A percentile compares a stretch with the other conserved stretches of the same genome.
Conservation (phyloP, 92 coral and sea anemone genomes). For the Micromussa lordhowensis region DNA sequence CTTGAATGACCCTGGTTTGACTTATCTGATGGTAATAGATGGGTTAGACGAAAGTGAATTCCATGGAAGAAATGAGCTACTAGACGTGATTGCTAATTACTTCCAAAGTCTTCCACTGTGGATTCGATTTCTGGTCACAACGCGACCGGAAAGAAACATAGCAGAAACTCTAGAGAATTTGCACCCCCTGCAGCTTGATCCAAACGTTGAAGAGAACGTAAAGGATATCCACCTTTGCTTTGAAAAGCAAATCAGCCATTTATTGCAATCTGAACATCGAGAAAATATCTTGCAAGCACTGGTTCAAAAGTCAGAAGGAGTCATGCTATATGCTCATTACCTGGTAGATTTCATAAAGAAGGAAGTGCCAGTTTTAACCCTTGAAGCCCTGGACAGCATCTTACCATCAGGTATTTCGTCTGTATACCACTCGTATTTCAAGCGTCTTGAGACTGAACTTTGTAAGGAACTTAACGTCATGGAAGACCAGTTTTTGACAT, state of each 20-base stretch:
- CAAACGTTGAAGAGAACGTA: conserved; percentile 38
- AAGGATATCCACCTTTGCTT: conserved; percentile 38
- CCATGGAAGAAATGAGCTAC: conserved; percentile 43
- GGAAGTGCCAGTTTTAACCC: no score
- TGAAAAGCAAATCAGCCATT: no score
- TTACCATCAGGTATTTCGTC: no score
- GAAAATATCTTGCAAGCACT: no score
- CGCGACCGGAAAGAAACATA: conserved; percentile 54
- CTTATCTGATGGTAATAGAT: conserved; percentile 38
- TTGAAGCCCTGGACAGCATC: no score
- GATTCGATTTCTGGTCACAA: conserved; percentile 65
- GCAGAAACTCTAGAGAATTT: conserved; percentile 9
- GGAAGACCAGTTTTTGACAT: neutral
- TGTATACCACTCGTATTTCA: no score
- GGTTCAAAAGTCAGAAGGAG: no score
- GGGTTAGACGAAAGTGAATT: conserved; percentile 71
- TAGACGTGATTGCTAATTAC: conserved; percentile 42
- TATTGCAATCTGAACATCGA: no score
- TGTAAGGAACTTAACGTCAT: no score
- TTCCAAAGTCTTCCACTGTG: conserved; percentile 51
- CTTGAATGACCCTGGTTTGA: conserved; percentile 10
- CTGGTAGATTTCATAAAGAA: no score
- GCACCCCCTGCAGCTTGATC: conserved; percentile 35
- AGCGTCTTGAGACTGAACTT: no score
- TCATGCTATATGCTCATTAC: no score